Evolutionary conservation across 2,888 invertebrate genomes (phyloP), one percentile per base, ranked within the genome.

Genomic region (Stenolophus ochropezus): DNA sequence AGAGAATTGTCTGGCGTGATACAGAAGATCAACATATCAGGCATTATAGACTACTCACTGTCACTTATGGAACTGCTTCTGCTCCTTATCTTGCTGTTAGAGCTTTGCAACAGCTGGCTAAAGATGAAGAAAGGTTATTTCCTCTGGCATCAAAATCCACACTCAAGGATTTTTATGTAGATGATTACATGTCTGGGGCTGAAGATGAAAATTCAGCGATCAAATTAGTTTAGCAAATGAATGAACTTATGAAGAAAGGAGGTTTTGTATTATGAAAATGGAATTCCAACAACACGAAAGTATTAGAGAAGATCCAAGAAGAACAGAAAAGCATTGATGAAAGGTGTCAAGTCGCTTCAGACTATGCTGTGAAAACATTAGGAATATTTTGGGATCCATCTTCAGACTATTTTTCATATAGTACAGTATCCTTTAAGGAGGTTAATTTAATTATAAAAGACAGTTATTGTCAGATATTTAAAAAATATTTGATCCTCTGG

Each of bases 381-480:
- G 82, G 81, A 49, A n/a, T 81, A 5, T 71, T 20, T 11, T 87
- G 91, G 91, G 69, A 5, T 11, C 20, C 23, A 1, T 27, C 1
- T 21, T 1, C 2, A 4, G 78, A 78, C 18, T 49, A 16, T 23
- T 27, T 78, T 1, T 14, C 4, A 16, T 51, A 4, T 16, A 27
- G 16, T 11, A 78, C 47, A 21, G 18, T 0, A n/a, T 20, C 65
- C 3, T 27, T 27, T 5, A 16, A 2, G 16, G 4, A 51, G 4
- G 2, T 4, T 16, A 16, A 74, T 18, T 18, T 23, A 65, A 14
- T 49, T 27, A 79, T 0, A 80, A 82, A 23, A n/a, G 80, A 25
- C 53, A 33, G 1, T 69, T 82, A 2, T 25, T 82, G 4, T 65
- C 76, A 33, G 49, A 51, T 2, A 80, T 75, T 2, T 33, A 79